These are phyloP conservation scores for Xylocampa areola DNA, from an alignment of 2,888 invertebrate species.

Conservation along the genomic window DNA sequence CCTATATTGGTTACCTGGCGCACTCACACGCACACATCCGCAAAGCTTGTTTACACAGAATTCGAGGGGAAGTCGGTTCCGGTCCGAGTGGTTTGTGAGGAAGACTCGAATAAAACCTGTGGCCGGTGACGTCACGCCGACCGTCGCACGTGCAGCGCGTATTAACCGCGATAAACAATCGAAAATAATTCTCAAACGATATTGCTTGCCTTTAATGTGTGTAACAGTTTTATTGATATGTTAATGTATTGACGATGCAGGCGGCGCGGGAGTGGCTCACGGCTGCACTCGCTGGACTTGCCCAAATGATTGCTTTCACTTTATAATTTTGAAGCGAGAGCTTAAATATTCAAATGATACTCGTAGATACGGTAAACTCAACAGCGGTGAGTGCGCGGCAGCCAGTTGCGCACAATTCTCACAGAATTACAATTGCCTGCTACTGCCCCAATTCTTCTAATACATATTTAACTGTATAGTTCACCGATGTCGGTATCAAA, in stretches of 20 bases:
- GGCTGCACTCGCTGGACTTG: slow-evolving; percentile 6
- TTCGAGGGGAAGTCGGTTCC: background rate
- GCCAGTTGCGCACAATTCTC: background rate
- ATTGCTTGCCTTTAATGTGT: background rate
- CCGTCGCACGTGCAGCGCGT: slow-evolving; percentile 9
- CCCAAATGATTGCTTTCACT: slow-evolving; percentile 46
- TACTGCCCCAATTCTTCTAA: background rate
- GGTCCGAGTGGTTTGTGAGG: background rate
- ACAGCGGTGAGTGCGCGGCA: background rate
- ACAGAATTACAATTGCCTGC: background rate
- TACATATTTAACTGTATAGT: too few relatives aligned
- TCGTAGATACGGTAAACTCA: background rate
- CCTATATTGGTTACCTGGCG: background rate
- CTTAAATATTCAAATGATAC: slow-evolving; percentile 23
- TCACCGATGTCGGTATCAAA: background rate
- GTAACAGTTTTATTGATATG: slow-evolving; percentile 5
- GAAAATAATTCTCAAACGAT: background rate
- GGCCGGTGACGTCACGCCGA: background rate
- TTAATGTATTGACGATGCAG: slow-evolving; percentile 1
- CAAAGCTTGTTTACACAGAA: background rate
- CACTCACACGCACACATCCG: background rate
- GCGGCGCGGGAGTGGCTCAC: background rate
- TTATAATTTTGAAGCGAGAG: slow-evolving; percentile 26
- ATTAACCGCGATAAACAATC: background rate
- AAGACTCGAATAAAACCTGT: background rate